phyloP scores from a whole-genome alignment of 2,113 vertebrate species.

The Cyphomyrus plagiostoma region DNA sequence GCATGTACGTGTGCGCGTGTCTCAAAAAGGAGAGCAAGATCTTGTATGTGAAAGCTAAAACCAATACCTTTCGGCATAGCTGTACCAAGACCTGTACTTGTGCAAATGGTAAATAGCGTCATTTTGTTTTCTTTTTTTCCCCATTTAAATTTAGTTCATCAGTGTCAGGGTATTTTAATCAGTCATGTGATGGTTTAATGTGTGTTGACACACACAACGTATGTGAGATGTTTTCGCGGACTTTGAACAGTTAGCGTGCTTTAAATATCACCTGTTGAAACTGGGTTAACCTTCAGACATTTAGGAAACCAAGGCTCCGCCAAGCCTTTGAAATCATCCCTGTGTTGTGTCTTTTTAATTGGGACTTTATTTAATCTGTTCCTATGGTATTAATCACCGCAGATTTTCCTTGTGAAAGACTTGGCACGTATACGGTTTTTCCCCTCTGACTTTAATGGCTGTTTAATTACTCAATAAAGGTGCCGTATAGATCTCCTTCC shows the following conservation, averaged over 20 bases:
- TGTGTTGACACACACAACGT: neutral
- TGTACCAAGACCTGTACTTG: neutral
- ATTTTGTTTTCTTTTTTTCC: neutral
- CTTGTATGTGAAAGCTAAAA: neutral
- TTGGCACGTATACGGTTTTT: conserved; percentile 93
- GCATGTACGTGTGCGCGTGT: neutral
- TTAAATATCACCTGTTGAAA: neutral
- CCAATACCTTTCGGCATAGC: neutral
- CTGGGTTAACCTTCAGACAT: neutral
- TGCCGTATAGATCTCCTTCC: conserved; percentile 91
- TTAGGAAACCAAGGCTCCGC: neutral
- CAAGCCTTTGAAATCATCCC: neutral
- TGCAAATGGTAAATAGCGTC: neutral
- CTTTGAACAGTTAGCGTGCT: neutral
- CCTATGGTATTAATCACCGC: conserved; percentile 83
- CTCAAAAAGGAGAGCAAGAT: neutral
- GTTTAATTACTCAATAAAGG: conserved; percentile 99
- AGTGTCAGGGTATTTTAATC: neutral
- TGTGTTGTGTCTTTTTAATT: neutral
- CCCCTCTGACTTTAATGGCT: conserved; percentile 90
- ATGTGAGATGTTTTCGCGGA: neutral
- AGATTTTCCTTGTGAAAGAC: conserved; percentile 79
- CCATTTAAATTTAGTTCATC: neutral
- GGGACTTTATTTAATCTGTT: conserved; percentile 71
- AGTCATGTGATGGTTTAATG: neutral